Conservation (phyloP, 2,797 vertebrate genomes). For the Apogon hyalosoma region DNA sequence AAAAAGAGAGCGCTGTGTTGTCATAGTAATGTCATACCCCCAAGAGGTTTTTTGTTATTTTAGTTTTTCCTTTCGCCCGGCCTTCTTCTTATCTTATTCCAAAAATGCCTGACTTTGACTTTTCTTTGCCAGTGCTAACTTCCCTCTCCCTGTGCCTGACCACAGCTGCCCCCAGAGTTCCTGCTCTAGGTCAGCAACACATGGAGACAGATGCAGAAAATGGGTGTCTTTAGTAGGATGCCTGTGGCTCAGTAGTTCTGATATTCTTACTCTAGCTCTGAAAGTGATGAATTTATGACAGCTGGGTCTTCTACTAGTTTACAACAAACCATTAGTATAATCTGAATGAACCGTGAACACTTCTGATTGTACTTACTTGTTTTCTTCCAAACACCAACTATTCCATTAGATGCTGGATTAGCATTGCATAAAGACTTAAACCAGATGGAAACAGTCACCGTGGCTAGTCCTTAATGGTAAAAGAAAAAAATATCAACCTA, state of each 20-base stretch:
- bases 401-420: no score
- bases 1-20: conserved; percentile 65
- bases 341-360: neutral
- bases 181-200: conserved; percentile 71
- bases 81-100: conserved; percentile 85
- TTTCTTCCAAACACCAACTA: no score
- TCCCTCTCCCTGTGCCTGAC: conserved; percentile 72
- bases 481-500: no score
- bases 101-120: conserved; percentile 81
- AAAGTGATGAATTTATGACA: conserved; percentile 29
- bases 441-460: no score
- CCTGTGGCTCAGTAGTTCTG: conserved; percentile 63
- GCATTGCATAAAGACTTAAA: no score
- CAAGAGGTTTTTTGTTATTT: conserved; percentile 80
- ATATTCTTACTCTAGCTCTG: conserved; percentile 1
- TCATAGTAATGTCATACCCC: conserved; percentile 73
- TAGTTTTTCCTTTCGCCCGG: conserved; percentile 80
- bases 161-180: conserved; percentile 76
- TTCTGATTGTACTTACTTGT: no score
- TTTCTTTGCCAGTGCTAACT: conserved; percentile 77
- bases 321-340: conserved; percentile 12
- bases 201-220: conserved; percentile 69
- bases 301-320: conserved; percentile 22
- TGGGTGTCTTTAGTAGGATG: conserved; percentile 73
- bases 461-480: no score